Percentiles rank a stretch among this genome's conserved stretches.
Evolutionary conservation across 2,797 vertebrate genomes (phyloP).

Genomic region (Myotis myotis): DNA sequence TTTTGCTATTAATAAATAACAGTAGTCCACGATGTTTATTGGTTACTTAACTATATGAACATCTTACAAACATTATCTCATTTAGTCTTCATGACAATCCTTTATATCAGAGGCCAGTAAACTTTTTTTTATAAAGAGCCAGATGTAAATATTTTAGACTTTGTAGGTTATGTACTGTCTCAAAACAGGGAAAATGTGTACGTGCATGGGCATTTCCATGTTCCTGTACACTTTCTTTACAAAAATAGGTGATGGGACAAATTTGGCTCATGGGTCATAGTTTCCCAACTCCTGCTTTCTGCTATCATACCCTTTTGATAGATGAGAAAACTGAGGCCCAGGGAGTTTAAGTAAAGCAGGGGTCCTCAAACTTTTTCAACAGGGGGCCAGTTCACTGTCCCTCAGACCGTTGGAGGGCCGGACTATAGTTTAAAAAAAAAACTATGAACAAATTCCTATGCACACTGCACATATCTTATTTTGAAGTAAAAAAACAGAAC

Average conservation of each 20-base stretch:
- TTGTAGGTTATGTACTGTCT: not conserved
- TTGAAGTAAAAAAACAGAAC: no score
- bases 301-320: not conserved
- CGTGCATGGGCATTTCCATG: not conserved
- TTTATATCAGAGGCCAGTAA: not conserved
- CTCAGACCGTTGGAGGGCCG: no score
- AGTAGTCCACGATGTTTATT: not conserved
- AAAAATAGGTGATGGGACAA: not conserved
- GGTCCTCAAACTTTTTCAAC: no score
- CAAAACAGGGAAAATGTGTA: not conserved
- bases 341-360: not conserved
- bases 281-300: not conserved
- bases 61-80: not conserved
- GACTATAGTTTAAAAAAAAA: no score
- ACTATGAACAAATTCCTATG: no score
- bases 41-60: not conserved
- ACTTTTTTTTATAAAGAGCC: not conserved
- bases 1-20: not conserved
- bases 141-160: constrained; percentile 30
- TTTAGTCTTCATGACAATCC: not conserved
- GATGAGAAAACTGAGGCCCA: not conserved
- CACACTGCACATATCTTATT: no score
- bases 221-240: not conserved
- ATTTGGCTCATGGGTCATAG: not conserved
- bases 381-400: no score